Base-by-base conservation (phyloP, 1,140 invertebrate species). In the Drosophila chauvacae region DNA sequence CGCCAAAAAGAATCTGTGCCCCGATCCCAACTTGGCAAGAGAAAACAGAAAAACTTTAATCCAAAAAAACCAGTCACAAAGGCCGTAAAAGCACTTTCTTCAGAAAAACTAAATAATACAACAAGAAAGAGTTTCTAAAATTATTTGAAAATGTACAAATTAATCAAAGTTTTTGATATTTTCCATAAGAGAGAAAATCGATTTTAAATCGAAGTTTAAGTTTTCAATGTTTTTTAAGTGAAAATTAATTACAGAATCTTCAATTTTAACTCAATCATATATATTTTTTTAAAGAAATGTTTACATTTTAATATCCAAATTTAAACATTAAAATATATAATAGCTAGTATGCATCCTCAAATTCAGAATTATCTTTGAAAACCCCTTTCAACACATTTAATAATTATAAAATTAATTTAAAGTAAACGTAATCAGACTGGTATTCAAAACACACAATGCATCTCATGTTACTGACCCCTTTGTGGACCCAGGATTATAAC, bases 401-500 rank as follows among this genome's bases (percentile, higher is more conserved):
- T 7, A 41, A 26, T 26, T 16, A 45, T 2, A 45, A 7, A 41
- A n/a, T 41, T 4, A 42, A 42, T 18, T 10, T 9, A 44, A 44
- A 45, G 11, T 47, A 47, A 23, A 23, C 1, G 11, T 23, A 10
- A 50, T 28, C 4, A 10, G 4, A 9, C 2, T 48, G 26, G 9
- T 1, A n/a, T 6, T 30, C 5, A 28, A 30, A 33, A 33, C 1
- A 33, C 1, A 20, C n/a, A 13, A 51, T 4, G 7, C 3, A 59
- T 41, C n/a, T 11, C 13, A 33, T 26, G 11, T 53, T 58, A n/a
- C 18, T 53, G 35, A 59, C 18, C 60, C 61, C 47, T 66, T 81
- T 66, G 61, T 64, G 73, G 70, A 45, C 35, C 16, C 14, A 50
- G 62, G 62, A 50, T 41, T 26, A 42, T 18, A 41, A 14, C 18